Evolutionary conservation across 2,888 invertebrate genomes (phyloP).

Genomic region (Ophonus ardosiacus): DNA sequence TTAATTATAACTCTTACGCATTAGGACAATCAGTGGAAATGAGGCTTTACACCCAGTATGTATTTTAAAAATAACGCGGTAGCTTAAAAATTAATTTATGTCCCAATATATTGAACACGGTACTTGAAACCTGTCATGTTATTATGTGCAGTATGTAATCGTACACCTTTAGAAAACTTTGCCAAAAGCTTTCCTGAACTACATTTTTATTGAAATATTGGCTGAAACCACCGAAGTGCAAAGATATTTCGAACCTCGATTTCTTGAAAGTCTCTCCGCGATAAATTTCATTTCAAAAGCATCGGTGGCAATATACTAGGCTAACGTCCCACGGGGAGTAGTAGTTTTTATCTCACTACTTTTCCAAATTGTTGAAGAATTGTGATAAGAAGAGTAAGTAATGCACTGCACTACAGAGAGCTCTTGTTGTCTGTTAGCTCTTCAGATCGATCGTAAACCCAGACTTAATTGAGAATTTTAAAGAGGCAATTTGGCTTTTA

Average conservation of each 20-base stretch:
- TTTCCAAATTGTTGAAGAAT: conserved; percentile 35
- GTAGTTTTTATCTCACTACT: conserved; percentile 45
- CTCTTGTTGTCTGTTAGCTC: conserved; percentile 4
- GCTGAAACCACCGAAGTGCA: conserved; percentile 5
- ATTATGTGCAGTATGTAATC: background rate
- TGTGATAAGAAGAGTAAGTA: background rate
- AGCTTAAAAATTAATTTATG: too few relatives aligned
- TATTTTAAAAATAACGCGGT: too few relatives aligned
- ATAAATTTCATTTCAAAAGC: conserved; percentile 44
- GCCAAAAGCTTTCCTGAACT: conserved; percentile 10
- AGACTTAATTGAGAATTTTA: conserved; percentile 37
- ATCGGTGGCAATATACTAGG: conserved; percentile 27
- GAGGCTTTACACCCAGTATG: too few relatives aligned
- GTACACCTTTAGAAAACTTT: background rate
- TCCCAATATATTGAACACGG: too few relatives aligned
- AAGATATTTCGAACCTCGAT: conserved; percentile 35
- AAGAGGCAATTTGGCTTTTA: conserved; percentile 11
- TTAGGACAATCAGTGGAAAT: too few relatives aligned
- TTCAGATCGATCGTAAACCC: background rate
- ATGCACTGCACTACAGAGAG: background rate
- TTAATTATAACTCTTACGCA: too few relatives aligned
- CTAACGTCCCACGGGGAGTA: conserved; percentile 6
- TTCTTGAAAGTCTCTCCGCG: background rate
- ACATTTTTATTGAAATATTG: conserved; percentile 32
- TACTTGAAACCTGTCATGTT: background rate